Base-by-base conservation (phyloP, 1,140 invertebrate genomes). In the Macrostomum lignano region DNA sequence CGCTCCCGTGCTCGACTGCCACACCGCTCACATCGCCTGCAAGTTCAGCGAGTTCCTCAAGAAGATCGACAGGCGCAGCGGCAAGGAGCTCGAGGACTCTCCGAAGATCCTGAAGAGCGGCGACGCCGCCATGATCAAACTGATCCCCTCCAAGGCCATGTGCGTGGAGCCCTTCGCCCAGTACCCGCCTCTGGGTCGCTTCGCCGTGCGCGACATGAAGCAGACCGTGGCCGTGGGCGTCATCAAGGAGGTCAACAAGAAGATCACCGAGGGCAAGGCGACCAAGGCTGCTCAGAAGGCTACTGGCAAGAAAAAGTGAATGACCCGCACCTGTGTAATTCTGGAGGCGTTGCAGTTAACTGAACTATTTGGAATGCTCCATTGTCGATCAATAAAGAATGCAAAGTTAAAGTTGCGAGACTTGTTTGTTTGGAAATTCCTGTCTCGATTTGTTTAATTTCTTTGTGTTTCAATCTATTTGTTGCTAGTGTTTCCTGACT, bases 191-290 rank as follows among this genome's bases (percentile, higher is more conserved):
- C 66, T 96, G 42, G 88, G 86, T 45, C 74, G 86, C 60, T 94
- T 96, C 52, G 86, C 88, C 40, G 84, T 94, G 13, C 76, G 86
- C 62, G 88, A 94, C 65, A 94, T 94, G 86, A 72, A 82, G 60
- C 84, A 94, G 62, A 94, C 86, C 3, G 86, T 96, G 17, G 88
- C 86, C 44, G 86, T 96, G 36, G 88, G 88, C 31, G 19, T 33
- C 19, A 33, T 33, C 20, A 33, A 33, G 20, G 32, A 24, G 7
- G 32, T 33, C 22, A 20, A 11, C 10, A 33, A 33, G 20, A 28
- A n/a, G n/a, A n/a, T n/a, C n/a, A n/a, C n/a, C n/a, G n/a, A n/a
- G n/a, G n/a, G n/a, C n/a, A n/a, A n/a, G n/a, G 9, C 9, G 19
- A 28, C 26, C 3, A 28, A 28, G 9, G 26, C 26, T 9, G 26